Percentiles rank a stretch among this genome's conserved stretches.
Conservation (phyloP, 92 coral and sea anemone species). For the Anthopleura xanthogrammica region DNA sequence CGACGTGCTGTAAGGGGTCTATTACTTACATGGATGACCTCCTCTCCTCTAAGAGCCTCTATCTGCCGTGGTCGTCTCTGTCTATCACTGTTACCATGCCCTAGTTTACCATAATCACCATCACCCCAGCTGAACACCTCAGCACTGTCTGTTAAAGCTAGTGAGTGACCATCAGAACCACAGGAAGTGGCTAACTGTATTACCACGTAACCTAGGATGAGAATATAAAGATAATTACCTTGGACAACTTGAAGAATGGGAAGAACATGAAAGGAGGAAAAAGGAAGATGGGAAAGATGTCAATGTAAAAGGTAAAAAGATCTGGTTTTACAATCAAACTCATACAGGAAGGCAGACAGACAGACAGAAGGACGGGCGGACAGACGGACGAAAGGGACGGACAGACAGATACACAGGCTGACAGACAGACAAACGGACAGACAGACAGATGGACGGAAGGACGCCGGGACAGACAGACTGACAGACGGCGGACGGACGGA, state of each 20-base stretch:
- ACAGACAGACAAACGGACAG: not conserved
- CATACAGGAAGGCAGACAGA: too few species aligned
- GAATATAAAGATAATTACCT: too few species aligned
- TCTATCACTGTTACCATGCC: conserved; percentile 85
- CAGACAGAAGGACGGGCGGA: too few species aligned
- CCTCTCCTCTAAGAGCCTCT: conserved; percentile 86
- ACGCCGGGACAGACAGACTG: not conserved
- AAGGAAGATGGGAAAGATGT: not conserved
- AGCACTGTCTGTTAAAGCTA: conserved; percentile 82
- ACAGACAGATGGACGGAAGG: not conserved
- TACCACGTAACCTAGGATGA: conserved; percentile 64
- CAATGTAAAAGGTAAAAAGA: not conserved
- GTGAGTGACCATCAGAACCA: conserved; percentile 90
- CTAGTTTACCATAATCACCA: conserved; percentile 88
- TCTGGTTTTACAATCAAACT: too few species aligned
- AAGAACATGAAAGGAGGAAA: not conserved
- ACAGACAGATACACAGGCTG: too few species aligned
- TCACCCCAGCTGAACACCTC: conserved; percentile 94
- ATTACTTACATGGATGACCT: conserved; percentile 66
- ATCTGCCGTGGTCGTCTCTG: conserved; percentile 85
- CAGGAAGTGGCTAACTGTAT: conserved; percentile 74
- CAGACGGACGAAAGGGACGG: too few species aligned
- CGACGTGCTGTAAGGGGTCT: too few species aligned
- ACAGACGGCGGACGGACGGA: not conserved
- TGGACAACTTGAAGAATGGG: not conserved